Evolutionary conservation across 2,113 vertebrate species (phyloP).

Genomic region (Rhadina sibilatrix): DNA sequence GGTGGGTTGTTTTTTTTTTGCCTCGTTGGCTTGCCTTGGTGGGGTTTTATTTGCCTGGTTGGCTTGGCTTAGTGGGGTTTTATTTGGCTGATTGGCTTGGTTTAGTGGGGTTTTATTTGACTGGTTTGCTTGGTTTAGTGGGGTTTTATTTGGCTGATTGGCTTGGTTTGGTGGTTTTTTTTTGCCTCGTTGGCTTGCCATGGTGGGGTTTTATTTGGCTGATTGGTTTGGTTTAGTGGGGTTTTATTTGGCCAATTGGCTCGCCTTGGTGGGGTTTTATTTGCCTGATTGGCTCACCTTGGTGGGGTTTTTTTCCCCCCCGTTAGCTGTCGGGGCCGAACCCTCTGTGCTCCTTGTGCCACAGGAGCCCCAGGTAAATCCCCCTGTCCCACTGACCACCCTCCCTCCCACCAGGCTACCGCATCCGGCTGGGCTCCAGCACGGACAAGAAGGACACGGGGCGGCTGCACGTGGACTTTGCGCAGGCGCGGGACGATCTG

Average conservation of each 20-base stretch:
- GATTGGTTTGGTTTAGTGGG: no score
- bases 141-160: no score
- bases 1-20: not conserved
- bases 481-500: constrained; percentile 93
- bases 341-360: not conserved
- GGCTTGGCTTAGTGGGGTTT: not conserved
- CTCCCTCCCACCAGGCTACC: constrained; percentile 78
- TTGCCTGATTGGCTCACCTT: no score
- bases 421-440: constrained; percentile 92
- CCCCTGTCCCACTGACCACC: accelerated
- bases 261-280: not conserved
- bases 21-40: not conserved
- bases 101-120: no score
- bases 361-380: not conserved
- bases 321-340: not conserved
- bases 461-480: constrained; percentile 92
- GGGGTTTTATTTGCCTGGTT: no score
- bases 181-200: no score
- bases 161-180: no score
- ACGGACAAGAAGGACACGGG: constrained; percentile 95
- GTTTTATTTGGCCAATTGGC: not conserved
- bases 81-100: not conserved
- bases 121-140: no score
- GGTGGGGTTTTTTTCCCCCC: not conserved
- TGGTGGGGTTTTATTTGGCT: no score